Percentiles rank a stretch among this genome's conserved stretches.
Evolutionary conservation across 2,888 invertebrate species (phyloP).

Genomic region (Drosophila setosimentum): DNA sequence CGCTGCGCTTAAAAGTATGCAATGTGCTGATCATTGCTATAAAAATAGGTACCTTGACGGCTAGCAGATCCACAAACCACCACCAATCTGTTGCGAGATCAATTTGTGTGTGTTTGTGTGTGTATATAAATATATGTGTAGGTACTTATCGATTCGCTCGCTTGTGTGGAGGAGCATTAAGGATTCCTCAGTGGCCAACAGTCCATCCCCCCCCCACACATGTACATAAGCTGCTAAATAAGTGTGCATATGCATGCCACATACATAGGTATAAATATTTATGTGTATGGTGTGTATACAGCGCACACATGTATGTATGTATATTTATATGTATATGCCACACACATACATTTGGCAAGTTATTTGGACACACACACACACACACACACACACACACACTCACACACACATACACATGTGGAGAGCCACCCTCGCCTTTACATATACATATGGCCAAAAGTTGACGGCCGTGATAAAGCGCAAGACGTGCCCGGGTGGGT

Average conservation of each 20-base stretch:
- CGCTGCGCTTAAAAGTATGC: constrained; percentile 56
- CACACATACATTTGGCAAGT: constrained; percentile 9
- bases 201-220: constrained; percentile 43
- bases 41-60: constrained; percentile 33
- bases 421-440: constrained; percentile 71
- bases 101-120: constrained; percentile 2
- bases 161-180: not conserved
- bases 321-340: constrained; percentile 1
- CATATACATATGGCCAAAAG: constrained; percentile 74
- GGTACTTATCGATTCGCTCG: not conserved
- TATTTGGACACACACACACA: constrained; percentile 11
- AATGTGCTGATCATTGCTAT: constrained; percentile 47
- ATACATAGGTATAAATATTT: not conserved
- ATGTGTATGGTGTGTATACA: constrained; percentile 1
- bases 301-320: constrained; percentile 11
- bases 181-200: constrained; percentile 28
- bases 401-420: constrained; percentile 3
- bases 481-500: constrained; percentile 65
- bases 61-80: constrained; percentile 33
- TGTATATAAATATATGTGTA: constrained; percentile 5
- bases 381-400: constrained; percentile 9
- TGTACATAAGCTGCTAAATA: constrained; percentile 32
- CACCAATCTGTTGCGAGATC: constrained; percentile 12
- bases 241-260: constrained; percentile 15
- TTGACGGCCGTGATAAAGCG: constrained; percentile 45